These are phyloP conservation scores for Diorhabda sublineata DNA, from an alignment of 1,140 invertebrate species.

Conservation along the genomic window DNA sequence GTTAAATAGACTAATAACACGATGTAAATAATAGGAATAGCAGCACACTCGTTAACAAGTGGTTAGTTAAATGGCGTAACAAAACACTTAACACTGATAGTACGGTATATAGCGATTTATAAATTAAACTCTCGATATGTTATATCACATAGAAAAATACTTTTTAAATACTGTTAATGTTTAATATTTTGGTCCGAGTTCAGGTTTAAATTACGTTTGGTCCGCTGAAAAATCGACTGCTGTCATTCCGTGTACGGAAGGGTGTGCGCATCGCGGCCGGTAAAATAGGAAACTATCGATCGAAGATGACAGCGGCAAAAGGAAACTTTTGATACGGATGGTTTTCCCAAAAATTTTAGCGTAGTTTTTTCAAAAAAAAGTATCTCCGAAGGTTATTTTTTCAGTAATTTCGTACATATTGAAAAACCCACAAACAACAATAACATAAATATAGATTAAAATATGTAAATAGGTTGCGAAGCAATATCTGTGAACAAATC, in stretches of 20 bases:
- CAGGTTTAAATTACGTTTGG: slow-evolving; percentile 28
- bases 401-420: no score
- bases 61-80: slow-evolving; percentile 30
- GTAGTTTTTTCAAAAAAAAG: background rate
- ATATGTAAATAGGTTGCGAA: no score
- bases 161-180: slow-evolving; percentile 25
- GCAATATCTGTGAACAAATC: no score
- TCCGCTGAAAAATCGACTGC: slow-evolving; percentile 32
- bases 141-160: slow-evolving; percentile 28
- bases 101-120: background rate
- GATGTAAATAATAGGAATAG: slow-evolving; percentile 21
- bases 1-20: slow-evolving; percentile 16
- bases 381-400: background rate
- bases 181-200: slow-evolving; percentile 25
- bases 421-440: no score
- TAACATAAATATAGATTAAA: no score
- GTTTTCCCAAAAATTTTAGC: slow-evolving; percentile 5
- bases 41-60: slow-evolving; percentile 26
- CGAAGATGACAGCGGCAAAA: slow-evolving; percentile 3
- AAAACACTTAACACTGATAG: slow-evolving; percentile 21
- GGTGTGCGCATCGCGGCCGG: slow-evolving; percentile 25
- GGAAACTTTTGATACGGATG: background rate
- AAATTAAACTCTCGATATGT: slow-evolving; percentile 9
- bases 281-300: slow-evolving; percentile 20
- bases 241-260: slow-evolving; percentile 25